Base-by-base conservation (phyloP, 2,113 vertebrate genomes). In the Brachypteracias leptosomus region DNA sequence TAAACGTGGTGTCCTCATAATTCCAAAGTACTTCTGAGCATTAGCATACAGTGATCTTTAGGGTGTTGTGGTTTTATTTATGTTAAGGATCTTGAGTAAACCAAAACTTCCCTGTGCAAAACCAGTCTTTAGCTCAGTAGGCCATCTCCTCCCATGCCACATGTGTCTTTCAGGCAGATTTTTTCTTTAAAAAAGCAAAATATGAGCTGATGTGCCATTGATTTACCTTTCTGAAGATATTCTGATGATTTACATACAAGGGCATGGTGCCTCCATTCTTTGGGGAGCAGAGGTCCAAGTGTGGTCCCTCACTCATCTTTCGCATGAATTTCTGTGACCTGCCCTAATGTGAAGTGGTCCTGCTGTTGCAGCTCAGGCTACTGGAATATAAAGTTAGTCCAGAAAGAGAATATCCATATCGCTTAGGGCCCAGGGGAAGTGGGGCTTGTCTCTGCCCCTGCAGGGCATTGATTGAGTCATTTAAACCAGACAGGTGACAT, bases 321-420 rank as follows among this genome's bases (percentile, higher is more conserved):
- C 68, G 14, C 28, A 8, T 31, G 65, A 28, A 73, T 59, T 84
- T 59, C 36, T 40, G 16, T 70, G 59, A 24, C 19, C 10, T 62
- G 44, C 15, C 63, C 25, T 40, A 29, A 2, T 0, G 0, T 74
- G 63, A 51, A 57, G 21, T 28, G 46, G 29, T 58, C 18, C 75
- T 72, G 65, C 83, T 16, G 8, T 46, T 57, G n/a, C 49, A 55
- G 0, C 31, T 82, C 52, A 6, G 28, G 35, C 35, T 72, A 28
- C 33, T 68, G 72, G 25, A 72, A 22, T 36, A 22, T 59, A 17
- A 62, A 78, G n/a, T 73, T 80, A 36, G 13, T 38, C 6, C 2
- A 1, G 59, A 57, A 66, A 49, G 28, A 70, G 6, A 66, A 26
- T 12, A 59, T n/a, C n/a, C 15, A 36, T 38, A 14, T 4, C 36